Evolutionary conservation across 2,888 invertebrate genomes (phyloP).

Genomic region (Alcis repandata): DNA sequence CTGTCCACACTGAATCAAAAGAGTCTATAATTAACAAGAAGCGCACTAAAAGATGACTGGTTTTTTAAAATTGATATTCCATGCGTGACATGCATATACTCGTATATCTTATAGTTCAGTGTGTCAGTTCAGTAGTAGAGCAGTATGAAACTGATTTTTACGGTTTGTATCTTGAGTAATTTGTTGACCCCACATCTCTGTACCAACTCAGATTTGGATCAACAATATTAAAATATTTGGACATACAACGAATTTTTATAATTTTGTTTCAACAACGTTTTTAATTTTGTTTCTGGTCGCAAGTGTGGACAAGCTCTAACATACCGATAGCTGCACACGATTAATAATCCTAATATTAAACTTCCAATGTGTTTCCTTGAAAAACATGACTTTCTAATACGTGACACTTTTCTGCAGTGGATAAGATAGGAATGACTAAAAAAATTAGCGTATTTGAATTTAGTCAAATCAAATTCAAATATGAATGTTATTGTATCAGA

Average conservation of each 20-base stretch:
- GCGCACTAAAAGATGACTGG: background rate
- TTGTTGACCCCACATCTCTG: too few relatives aligned
- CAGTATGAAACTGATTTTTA: too few relatives aligned
- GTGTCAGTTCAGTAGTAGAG: too few relatives aligned
- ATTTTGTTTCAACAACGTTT: too few relatives aligned
- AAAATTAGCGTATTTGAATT: constrained; percentile 20
- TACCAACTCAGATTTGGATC: too few relatives aligned
- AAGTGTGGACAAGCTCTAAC: constrained; percentile 35
- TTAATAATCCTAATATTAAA: constrained; percentile 32
- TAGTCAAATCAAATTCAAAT: constrained; percentile 29
- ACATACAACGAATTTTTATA: too few relatives aligned
- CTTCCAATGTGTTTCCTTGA: constrained; percentile 25
- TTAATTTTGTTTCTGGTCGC: background rate
- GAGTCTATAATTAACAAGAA: background rate
- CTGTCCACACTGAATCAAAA: constrained; percentile 24
- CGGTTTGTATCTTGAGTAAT: too few relatives aligned
- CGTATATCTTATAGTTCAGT: too few relatives aligned
- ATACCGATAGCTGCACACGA: constrained; percentile 30
- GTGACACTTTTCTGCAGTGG: constrained; percentile 48
- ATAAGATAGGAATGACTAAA: constrained; percentile 46
- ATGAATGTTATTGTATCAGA: constrained; percentile 19
- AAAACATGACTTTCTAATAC: constrained; percentile 30
- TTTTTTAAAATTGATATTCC: background rate
- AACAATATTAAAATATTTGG: too few relatives aligned
- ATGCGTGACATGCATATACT: too few relatives aligned